Base-by-base conservation (phyloP, 2,797 vertebrate genomes). In the Paratrypauchen microcephalus region DNA sequence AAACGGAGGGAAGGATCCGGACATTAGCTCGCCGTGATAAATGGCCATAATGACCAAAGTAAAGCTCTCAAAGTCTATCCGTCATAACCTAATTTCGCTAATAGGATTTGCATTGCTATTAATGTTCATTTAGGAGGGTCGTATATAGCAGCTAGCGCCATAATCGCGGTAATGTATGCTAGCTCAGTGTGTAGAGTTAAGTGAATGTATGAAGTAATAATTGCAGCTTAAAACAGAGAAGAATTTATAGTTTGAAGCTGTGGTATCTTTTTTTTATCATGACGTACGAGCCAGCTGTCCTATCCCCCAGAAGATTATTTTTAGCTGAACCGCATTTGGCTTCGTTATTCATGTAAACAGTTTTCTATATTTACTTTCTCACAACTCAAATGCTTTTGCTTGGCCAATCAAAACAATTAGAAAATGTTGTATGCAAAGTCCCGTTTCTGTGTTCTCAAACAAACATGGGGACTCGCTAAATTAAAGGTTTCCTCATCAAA, bases 251-350 rank as follows among this genome's bases (percentile, higher is more conserved):
- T 55, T 55, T 52, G n/a, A n/a, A n/a, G 50, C 2, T 52, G 18
- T 50, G 48, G n/a, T 54, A 21, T 54, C n/a, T 24, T 55, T 54
- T 52, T 36, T 13, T 1, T 45, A 15, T 15, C 41, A 15, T 16
- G 41, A 16, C 4, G 41, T 45, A 15, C 6, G 13, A 15, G 41
- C 52, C 52, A 55, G 52, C 52, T 55, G 52, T 23, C 21, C 21
- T 19, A 8, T 59, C 32, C 58, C 36, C 18, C 56, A 28, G 24
- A 6, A 28, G 55, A 28, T 16, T 57, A 57, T 57, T 28, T 23
- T 57, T 57, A 57, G 66, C 52, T 55, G 52, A 57, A 68, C 52
- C 24, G 52, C 52, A 55, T 11, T 55, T 55, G 52, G 21, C 52
- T 12, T 11, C 1, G 11, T 21, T 13, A 21, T 7, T 12, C 52